Evolutionary conservation across 2,113 vertebrate genomes (phyloP), one percentile per base, ranked within the genome.

Genomic region (Rostratula benghalensis): DNA sequence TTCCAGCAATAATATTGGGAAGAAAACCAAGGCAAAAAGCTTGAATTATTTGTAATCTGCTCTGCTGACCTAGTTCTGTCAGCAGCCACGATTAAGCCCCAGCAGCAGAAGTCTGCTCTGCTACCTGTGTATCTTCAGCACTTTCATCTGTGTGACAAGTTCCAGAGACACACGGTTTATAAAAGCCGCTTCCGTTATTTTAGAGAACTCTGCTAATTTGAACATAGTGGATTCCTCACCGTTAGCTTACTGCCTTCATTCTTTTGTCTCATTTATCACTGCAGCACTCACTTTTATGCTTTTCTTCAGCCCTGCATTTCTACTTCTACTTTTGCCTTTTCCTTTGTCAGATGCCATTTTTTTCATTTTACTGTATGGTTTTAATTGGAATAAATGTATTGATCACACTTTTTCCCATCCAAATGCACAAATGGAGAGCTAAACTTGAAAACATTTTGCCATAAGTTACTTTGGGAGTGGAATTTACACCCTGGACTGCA

Each of bases 21-120:
- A 67, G 68, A 73, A 93, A 88, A 82, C 20, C 12, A 71, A 68
- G 33, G 75, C 39, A 67, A 96, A 91, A 68, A 71, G 48, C 91
- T 50, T n/a, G 35, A 75, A 68, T 70, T 87, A 79, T 67, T 48
- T 91, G 69, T 83, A 64, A 78, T 84, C 73, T 71, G 56, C 59
- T 89, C 89, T 69, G 65, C 69, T 95, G 87, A 82, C 93, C 93
- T 73, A 82, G 75, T 96, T 96, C 87, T 94, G 81, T 96, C 89
- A 91, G 83, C 73, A 92, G 73, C 33, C 3, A 11, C 5, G 10
- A 81, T 54, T 78, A 89, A 94, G 69, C 22, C 27, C 83, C 0
- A 2, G 70, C 80, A 93, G 87, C 77, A 79, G 35, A 41, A 91
- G 35, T 70, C 80, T 89, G 86, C 48, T 64, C 89, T 94, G 81